phyloP scores from a whole-genome alignment of 2,113 vertebrate species.

The Odocoileus virginianus region DNA sequence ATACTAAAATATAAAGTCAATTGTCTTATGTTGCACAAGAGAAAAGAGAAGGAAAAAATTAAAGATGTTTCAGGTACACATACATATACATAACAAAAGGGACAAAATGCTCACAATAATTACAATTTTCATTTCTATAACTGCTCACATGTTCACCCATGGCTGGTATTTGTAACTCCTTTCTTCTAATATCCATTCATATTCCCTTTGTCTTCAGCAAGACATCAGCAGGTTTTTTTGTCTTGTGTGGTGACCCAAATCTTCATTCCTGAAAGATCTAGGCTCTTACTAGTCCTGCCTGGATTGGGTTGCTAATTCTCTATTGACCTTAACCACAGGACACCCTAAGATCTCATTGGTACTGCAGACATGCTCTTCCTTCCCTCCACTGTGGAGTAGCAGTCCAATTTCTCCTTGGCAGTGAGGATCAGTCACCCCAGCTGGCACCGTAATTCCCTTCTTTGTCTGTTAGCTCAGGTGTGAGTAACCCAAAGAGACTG shows the following conservation, averaged over 20 bases:
- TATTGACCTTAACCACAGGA: neutral
- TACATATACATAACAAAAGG: neutral
- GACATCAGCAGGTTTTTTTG: neutral
- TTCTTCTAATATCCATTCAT: neutral
- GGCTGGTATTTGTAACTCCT: neutral
- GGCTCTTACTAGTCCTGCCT: neutral
- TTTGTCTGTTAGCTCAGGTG: neutral
- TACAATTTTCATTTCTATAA: neutral
- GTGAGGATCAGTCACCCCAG: neutral
- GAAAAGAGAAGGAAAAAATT: neutral
- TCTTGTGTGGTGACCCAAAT: neutral
- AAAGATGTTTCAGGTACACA: neutral
- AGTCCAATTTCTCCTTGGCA: neutral
- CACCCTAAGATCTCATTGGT: neutral
- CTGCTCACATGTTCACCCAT: neutral
- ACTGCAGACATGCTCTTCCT: neutral
- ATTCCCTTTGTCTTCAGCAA: neutral
- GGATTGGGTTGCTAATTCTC: neutral
- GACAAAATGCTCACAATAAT: neutral
- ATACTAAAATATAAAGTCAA: neutral
- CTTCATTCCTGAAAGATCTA: neutral
- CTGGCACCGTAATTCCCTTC: neutral
- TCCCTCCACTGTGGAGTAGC: neutral
- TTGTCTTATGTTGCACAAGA: neutral
- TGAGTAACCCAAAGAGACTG: neutral